Percentiles rank a stretch among this genome's conserved stretches.
These are phyloP conservation scores for Oryzias curvinotus DNA, from an alignment of 2,113 vertebrate genomes.

Conservation along the genomic window DNA sequence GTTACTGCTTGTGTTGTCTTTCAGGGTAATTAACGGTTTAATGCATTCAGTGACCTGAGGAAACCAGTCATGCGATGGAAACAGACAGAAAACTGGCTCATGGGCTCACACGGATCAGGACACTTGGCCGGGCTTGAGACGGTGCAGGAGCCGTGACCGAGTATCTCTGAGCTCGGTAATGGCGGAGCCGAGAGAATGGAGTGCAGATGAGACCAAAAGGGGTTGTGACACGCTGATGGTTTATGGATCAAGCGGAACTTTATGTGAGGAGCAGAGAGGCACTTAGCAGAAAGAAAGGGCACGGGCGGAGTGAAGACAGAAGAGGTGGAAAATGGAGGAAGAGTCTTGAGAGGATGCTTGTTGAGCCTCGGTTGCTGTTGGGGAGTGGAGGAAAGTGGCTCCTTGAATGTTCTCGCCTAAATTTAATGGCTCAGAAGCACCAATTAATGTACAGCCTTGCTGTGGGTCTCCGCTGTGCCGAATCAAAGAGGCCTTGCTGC, in stretches of 20 bases:
- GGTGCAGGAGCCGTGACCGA: slow-evolving; percentile 39
- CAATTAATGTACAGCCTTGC: slow-evolving; percentile 68
- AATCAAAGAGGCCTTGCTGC: slow-evolving; percentile 68
- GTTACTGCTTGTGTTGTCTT: slow-evolving; percentile 57
- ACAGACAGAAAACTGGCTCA: slow-evolving; percentile 37
- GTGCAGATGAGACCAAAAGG: slow-evolving; percentile 11
- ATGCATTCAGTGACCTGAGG: slow-evolving; percentile 58
- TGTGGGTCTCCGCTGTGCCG: slow-evolving; percentile 48
- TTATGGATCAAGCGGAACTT: slow-evolving; percentile 25
- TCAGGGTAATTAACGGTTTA: slow-evolving; percentile 67
- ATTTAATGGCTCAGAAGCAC: slow-evolving; percentile 62
- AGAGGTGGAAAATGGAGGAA: slow-evolving; percentile 36
- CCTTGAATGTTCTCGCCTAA: slow-evolving; percentile 55
- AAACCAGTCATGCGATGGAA: slow-evolving; percentile 58
- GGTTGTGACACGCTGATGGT: neutral
- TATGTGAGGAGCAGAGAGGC: slow-evolving; percentile 15
- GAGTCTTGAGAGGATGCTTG: slow-evolving; percentile 40
- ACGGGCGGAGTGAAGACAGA: slow-evolving; percentile 6
- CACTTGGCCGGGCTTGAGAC: slow-evolving; percentile 40
- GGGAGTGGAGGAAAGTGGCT: slow-evolving; percentile 51
- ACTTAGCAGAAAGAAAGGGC: slow-evolving; percentile 2
- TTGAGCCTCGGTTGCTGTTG: slow-evolving; percentile 42
- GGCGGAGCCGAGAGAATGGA: slow-evolving; percentile 13
- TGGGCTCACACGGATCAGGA: slow-evolving; percentile 17
- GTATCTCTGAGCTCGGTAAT: slow-evolving; percentile 14